Conservation (phyloP, 1,140 invertebrate species). For the Bombus sylvicola region DNA sequence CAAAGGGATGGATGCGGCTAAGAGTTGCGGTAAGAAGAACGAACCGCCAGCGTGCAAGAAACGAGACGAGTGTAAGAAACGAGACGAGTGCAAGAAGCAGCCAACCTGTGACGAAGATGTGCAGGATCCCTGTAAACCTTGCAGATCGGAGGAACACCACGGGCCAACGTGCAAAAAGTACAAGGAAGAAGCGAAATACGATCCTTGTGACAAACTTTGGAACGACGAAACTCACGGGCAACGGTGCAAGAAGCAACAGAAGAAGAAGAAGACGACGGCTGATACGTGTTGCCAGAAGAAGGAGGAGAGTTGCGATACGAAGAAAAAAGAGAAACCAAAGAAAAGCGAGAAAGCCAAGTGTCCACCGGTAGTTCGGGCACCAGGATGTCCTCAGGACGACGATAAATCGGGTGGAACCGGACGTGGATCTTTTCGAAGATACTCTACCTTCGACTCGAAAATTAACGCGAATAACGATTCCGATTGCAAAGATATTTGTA, state of each 20-base stretch:
- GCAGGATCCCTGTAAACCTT: slow-evolving; percentile 32
- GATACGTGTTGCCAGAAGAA: not conserved
- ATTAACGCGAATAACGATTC: too few relatives aligned
- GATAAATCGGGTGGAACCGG: not conserved
- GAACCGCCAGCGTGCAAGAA: not conserved
- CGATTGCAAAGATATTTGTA: not conserved
- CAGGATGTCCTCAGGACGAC: slow-evolving; percentile 26
- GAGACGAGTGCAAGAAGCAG: not conserved
- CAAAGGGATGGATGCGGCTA: not conserved
- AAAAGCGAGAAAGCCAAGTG: slow-evolving; percentile 37
- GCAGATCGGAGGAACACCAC: not conserved
- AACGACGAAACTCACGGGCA: not conserved
- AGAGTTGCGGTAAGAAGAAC: slow-evolving; percentile 20
- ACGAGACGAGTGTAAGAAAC: not conserved
- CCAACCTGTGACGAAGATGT: not conserved
- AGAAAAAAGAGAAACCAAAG: slow-evolving; percentile 13
- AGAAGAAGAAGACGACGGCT: not conserved
- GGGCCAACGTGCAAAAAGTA: not conserved
- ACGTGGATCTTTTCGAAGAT: not conserved
- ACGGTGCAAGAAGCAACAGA: slow-evolving; percentile 1
- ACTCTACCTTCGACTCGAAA: not conserved
- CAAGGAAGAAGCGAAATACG: not conserved
- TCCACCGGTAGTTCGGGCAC: slow-evolving; percentile 49
- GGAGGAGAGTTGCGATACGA: not conserved
- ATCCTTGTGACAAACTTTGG: slow-evolving; percentile 10